Evolutionary conservation across 53 echinoderm and acorn worm genomes (phyloP), one percentile per base, ranked within the genome.

Genomic region (Apostichopus leukothele): DNA sequence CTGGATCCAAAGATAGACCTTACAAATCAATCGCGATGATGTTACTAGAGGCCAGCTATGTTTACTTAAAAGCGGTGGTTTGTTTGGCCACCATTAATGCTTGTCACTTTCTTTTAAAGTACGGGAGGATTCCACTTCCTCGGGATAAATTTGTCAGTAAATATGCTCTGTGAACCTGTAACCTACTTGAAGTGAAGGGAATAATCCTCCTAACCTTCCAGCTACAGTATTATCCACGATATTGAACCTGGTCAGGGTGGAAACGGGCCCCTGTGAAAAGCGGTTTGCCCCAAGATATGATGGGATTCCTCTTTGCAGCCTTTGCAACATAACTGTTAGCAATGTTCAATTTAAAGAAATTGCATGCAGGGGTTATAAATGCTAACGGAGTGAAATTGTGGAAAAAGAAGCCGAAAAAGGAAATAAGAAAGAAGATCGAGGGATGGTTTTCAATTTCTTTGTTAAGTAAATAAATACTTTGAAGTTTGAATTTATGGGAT

Each of bases 311-410:
- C 19, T 79, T 79, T 19, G 1, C 9, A 16, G 63, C 63, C 63
- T 53, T 79, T 16, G 8, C 53, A 79, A 79, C 79, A 51, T 52
- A 53, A 7, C 51, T 11, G 9, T 79, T 51, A 9, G 51, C 54
- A 63, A 16, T 63, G 63, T 79, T 79, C 53, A 79, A 79, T 79
- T 79, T 79, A 50, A 19, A 79, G 39, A 79, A 53, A 79, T 79
- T 79, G 79, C 79, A 79, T 19, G n/a, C 79, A 13, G 16, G 39
- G 39, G 16, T 63, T 63, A 13, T 63, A 63, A 4, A 63, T 63
- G 63, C 11, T 63, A 63, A 63, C 6, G 13, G 63, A 63, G 63
- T 63, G 3, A 63, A 63, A 13, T 11, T 63, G 63, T 63, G 63
- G 11, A 16, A 63, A 14, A 63, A 63, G 63, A 11, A 63, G 63